A percentile compares a stretch with the other conserved stretches of the same genome.
Conservation (phyloP, 2,888 invertebrate species). For the Buathra laborator region DNA sequence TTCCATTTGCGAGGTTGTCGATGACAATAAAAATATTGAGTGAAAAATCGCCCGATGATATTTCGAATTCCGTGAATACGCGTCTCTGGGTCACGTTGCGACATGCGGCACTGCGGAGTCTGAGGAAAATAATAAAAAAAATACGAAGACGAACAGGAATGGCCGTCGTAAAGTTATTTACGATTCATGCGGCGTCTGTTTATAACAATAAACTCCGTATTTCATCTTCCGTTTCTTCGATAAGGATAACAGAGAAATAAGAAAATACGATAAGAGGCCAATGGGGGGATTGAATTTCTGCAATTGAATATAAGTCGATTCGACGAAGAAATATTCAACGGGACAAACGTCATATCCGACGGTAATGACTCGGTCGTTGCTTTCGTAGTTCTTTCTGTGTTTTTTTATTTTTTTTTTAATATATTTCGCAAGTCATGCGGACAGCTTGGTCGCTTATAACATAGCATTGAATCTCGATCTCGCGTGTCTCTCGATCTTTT, state of each 20-base stretch:
- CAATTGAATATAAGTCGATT: constrained; percentile 78
- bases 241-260: background rate
- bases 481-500: constrained; percentile 75
- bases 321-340: constrained; percentile 71
- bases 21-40: constrained; percentile 49
- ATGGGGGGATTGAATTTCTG: constrained; percentile 77
- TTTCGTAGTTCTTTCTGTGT: constrained; percentile 6
- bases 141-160: constrained; percentile 6
- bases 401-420: constrained; percentile 21
- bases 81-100: background rate
- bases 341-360: constrained; percentile 79
- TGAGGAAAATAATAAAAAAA: constrained; percentile 7
- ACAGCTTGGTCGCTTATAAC: constrained; percentile 61
- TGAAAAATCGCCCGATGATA: constrained; percentile 12
- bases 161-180: constrained; percentile 60
- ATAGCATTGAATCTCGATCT: constrained; percentile 75
- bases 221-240: constrained; percentile 33
- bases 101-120: background rate
- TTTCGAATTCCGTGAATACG: background rate
- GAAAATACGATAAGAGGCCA: constrained; percentile 59
- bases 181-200: constrained; percentile 47
- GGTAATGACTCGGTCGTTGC: constrained; percentile 72
- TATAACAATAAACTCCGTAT: constrained; percentile 47
- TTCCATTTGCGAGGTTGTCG: constrained; percentile 39
- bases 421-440: constrained; percentile 78